Evolutionary conservation across 2,113 vertebrate genomes (phyloP).

Genomic region (Silurus glanis): DNA sequence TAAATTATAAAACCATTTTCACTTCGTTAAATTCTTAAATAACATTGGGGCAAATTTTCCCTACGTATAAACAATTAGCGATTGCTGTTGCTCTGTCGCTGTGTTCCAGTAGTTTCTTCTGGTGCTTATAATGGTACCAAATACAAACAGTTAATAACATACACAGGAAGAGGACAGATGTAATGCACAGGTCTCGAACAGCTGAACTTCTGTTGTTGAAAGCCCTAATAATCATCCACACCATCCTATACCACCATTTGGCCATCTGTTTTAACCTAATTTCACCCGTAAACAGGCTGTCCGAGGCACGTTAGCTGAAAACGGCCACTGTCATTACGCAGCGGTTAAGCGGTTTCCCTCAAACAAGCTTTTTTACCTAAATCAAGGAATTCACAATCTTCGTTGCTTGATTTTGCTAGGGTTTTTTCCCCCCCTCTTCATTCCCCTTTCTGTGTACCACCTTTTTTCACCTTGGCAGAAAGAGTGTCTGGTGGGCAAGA

Average conservation of each 20-base stretch:
- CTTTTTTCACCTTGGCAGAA: conserved; percentile 26
- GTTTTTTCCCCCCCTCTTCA: background rate
- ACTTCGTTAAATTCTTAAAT: background rate
- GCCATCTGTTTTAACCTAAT: conserved; percentile 68
- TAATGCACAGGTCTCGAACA: conserved; percentile 52
- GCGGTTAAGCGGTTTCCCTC: conserved; percentile 1
- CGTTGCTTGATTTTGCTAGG: background rate
- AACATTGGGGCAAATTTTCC: background rate
- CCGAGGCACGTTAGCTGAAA: conserved; percentile 27
- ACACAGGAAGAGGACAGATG: conserved; percentile 49
- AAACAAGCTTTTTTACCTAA: background rate
- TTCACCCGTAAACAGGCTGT: conserved; percentile 62
- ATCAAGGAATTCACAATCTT: background rate
- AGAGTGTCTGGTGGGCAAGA: conserved; percentile 25
- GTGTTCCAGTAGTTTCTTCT: background rate
- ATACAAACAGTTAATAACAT: background rate
- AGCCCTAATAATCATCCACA: conserved; percentile 53
- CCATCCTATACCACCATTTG: conserved; percentile 56
- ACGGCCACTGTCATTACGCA: conserved; percentile 10
- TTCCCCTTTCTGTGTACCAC: background rate
- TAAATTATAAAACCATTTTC: background rate
- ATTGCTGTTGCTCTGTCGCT: background rate
- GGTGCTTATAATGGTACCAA: background rate
- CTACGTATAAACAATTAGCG: background rate
- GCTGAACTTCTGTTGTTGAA: conserved; percentile 60